A percentile compares a stretch with the other conserved stretches of the same genome.
phyloP scores from a whole-genome alignment of 2,113 vertebrate genomes.

The Globicephala melas region DNA sequence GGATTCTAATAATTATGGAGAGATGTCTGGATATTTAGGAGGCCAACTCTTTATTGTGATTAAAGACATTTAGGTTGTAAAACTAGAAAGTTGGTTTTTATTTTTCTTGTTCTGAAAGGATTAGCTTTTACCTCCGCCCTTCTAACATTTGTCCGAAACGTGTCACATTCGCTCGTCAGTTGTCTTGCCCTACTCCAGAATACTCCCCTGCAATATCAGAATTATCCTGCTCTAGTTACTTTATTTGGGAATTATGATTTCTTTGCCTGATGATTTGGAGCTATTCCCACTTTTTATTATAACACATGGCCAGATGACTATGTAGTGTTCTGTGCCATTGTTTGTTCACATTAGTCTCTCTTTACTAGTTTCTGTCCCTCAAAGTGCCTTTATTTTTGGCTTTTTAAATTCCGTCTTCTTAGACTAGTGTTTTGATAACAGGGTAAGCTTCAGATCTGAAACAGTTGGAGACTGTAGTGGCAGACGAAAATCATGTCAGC shows the following conservation, averaged over 20 bases:
- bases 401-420: background rate
- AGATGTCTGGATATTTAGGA: conserved; percentile 10
- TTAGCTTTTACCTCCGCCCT: background rate
- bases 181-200: background rate
- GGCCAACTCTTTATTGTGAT: background rate
- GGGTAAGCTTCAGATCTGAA: background rate
- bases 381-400: background rate
- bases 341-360: background rate
- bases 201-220: background rate
- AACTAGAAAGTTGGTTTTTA: conserved; percentile 16
- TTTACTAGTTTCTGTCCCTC: background rate
- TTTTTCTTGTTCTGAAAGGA: background rate
- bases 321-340: background rate
- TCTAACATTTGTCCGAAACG: background rate
- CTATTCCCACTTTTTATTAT: background rate
- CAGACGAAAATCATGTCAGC: background rate
- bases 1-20: conserved; percentile 25
- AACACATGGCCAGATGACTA: background rate
- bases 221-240: background rate
- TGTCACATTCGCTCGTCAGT: background rate
- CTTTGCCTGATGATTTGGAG: background rate
- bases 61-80: conserved; percentile 14
- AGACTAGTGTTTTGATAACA: background rate
- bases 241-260: conserved; percentile 15
- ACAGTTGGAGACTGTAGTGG: background rate